A percentile compares a stretch with the other conserved stretches of the same genome.
Conservation (phyloP, 2,888 invertebrate genomes). For the Lacanobia wlatinum region DNA sequence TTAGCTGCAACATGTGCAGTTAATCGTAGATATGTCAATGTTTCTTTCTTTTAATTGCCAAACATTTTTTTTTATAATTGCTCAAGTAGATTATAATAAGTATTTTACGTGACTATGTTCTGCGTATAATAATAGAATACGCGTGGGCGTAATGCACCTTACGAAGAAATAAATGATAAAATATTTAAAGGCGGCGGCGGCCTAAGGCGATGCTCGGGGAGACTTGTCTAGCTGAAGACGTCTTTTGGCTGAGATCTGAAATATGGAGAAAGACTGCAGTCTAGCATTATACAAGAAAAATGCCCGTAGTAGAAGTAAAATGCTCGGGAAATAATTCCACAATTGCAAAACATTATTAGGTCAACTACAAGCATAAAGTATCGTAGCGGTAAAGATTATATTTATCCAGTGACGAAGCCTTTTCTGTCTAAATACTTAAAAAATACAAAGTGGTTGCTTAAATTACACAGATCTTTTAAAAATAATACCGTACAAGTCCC, state of each 20-base stretch:
- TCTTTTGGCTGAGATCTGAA: neutral
- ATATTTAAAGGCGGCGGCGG: neutral
- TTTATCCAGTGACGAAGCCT: too few species aligned
- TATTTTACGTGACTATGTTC: neutral
- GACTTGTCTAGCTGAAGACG: too few species aligned
- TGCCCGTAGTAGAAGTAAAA: too few species aligned
- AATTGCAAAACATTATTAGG: too few species aligned
- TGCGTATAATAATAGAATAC: neutral
- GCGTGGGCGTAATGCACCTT: neutral
- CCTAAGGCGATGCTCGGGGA: neutral
- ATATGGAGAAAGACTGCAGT: neutral
- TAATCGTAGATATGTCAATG: neutral
- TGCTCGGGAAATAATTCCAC: neutral
- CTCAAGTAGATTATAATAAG: neutral
- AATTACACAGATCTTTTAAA: too few species aligned
- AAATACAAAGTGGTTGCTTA: too few species aligned
- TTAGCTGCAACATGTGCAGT: neutral
- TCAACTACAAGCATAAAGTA: too few species aligned
- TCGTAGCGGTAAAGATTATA: too few species aligned
- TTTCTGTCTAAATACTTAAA: too few species aligned
- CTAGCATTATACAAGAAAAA: too few species aligned
- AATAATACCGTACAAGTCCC: too few species aligned
- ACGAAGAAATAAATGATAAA: conserved; percentile 1
- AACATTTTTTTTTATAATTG: conserved; percentile 2
- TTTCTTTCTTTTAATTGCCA: neutral